Evolutionary conservation across 2,888 invertebrate species (phyloP), one percentile per base, ranked within the genome.

Genomic region (Gari tellinella): DNA sequence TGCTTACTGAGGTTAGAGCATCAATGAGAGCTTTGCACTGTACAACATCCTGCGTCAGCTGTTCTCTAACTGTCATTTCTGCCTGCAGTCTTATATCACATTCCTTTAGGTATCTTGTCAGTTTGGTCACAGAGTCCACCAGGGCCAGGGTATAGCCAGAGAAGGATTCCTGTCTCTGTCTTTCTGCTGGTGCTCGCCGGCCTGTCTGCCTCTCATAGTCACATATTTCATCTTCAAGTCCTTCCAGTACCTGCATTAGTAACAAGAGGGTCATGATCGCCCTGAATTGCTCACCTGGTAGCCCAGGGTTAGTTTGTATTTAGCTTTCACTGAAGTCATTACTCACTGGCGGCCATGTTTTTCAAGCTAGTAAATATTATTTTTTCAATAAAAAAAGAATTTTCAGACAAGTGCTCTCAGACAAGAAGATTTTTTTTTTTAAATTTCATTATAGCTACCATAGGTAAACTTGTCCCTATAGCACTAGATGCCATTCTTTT

Each of bases 61-160:
- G 88, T 72, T 89, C 89, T 57, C 90, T 63, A 0, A 89, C 80
- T 15, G 84, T 86, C 23, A 76, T 79, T 68, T 90, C 90, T 14
- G 85, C 86, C 57, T 80, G 80, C 19, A 89, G 78, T 40, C 86
- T 62, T 26, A 88, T 57, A 40, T 90, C 89, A 80, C 84, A 88
- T 86, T 90, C 87, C 74, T 81, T 88, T 17, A 90, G 74, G 67
- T 88, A 88, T 31, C 82, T 60, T 10, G 86, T 86, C 7, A 90
- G 81, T 31, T 86, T 87, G 3, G 88, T 85, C 21, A 89, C 88
- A 23, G 88, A 85, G 51, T 86, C 86, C 14, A 89, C 88, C n/a
- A 90, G 81, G 4, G 88, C 85, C 45, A 89, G 77, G 7, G 89
- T 89, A 61, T 89, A 89, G 0, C 89, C 89, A 37, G 88, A 86